Conservation (phyloP, 37 sponge, comb jelly and placozoan species). For the Tethya wilhelma region DNA sequence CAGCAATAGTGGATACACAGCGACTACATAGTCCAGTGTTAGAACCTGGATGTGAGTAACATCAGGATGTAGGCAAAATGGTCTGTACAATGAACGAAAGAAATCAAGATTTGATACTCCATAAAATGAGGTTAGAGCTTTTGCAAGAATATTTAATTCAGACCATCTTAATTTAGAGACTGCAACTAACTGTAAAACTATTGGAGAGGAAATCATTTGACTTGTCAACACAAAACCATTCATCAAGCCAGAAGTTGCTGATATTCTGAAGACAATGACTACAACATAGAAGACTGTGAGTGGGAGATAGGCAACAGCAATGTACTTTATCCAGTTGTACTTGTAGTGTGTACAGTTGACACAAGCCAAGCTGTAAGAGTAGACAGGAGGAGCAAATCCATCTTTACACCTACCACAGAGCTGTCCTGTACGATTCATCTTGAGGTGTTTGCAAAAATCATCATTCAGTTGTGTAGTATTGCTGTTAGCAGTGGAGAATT, state of each 20-base stretch:
- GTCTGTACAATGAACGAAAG: neutral
- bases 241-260: slow-evolving; percentile 11
- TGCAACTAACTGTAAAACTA: neutral
- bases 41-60: neutral
- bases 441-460: no score
- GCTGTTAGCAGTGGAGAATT: no score
- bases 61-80: slow-evolving; percentile 8
- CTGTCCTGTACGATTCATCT: slow-evolving; percentile 21
- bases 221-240: slow-evolving; percentile 1
- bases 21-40: slow-evolving; percentile 7
- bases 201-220: slow-evolving; percentile 2
- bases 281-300: slow-evolving; percentile 32
- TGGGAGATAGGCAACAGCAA: slow-evolving; percentile 3
- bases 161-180: neutral
- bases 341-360: neutral
- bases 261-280: neutral
- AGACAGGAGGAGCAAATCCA: slow-evolving; percentile 1
- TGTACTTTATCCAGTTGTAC: neutral
- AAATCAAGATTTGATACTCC: slow-evolving; percentile 19
- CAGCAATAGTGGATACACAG: slow-evolving; percentile 15
- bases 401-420: slow-evolving; percentile 32
- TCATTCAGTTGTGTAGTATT: no score
- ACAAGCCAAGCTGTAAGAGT: slow-evolving; percentile 26
- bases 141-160: neutral
- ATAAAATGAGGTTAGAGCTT: neutral